phyloP scores from a whole-genome alignment of 2,113 vertebrate genomes.

The Mesembrinibis cayennensis region DNA sequence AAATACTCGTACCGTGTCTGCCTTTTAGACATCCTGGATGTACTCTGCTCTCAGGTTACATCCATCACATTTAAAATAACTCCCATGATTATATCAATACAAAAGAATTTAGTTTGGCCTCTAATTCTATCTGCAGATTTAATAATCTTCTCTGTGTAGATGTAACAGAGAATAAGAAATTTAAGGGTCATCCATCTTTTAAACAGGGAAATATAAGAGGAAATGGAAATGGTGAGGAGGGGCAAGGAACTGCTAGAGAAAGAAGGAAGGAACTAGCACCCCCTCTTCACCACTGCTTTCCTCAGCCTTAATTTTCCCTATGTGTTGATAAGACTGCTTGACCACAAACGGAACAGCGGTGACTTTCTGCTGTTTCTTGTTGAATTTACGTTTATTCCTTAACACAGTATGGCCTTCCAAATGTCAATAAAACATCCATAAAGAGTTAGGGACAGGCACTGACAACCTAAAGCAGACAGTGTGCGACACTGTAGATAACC shows the following conservation, averaged over 20 bases:
- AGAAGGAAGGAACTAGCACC: background rate
- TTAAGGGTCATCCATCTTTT: background rate
- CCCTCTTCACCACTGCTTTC: background rate
- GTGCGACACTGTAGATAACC: background rate
- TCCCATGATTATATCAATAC: constrained; percentile 27
- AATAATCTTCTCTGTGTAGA: constrained; percentile 58
- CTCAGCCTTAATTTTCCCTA: background rate
- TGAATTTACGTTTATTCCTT: background rate
- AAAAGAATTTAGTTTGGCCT: constrained; percentile 48
- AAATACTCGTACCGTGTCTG: constrained; percentile 74
- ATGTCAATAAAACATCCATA: background rate
- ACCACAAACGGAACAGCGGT: background rate
- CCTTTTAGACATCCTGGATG: constrained; percentile 57
- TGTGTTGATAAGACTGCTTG: background rate
- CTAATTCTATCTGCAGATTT: constrained; percentile 69
- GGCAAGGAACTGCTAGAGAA: background rate
- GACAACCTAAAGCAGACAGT: background rate
- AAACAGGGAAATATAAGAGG: background rate
- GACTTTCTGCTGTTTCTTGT: background rate
- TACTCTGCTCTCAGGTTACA: constrained; percentile 34
- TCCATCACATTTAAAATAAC: constrained; percentile 38
- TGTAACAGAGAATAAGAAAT: constrained; percentile 47
- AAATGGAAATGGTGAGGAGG: background rate
- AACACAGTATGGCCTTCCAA: background rate
- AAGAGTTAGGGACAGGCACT: background rate